A percentile compares a stretch with the other conserved stretches of the same genome.
These are phyloP conservation scores for Zoanthus solanderi DNA, from an alignment of 92 coral and sea anemone species.

Conservation along the genomic window DNA sequence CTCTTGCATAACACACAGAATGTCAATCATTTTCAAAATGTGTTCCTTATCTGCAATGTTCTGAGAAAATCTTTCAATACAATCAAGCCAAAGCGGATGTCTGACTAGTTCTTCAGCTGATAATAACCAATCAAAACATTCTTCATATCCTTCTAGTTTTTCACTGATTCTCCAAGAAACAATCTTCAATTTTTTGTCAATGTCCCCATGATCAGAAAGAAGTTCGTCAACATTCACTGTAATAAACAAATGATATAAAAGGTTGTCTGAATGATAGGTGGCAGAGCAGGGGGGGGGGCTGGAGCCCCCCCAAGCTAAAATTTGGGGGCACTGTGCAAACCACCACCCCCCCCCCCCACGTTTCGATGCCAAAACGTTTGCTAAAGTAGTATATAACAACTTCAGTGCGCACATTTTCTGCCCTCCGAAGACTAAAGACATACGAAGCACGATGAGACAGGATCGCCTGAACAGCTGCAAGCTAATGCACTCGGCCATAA, in stretches of 20 bases:
- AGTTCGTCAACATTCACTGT: conserved; percentile 59
- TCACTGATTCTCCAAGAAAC: conserved; percentile 64
- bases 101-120: conserved; percentile 76
- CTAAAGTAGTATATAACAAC: too few relatives aligned
- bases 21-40: conserved; percentile 73
- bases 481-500: too few relatives aligned
- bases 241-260: background rate
- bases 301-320: too few relatives aligned
- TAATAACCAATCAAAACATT: conserved; percentile 83
- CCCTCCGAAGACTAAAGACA: too few relatives aligned
- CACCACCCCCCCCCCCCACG: too few relatives aligned
- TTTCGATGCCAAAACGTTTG: too few relatives aligned
- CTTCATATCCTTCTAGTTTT: conserved; percentile 72
- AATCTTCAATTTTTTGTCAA: conserved; percentile 62
- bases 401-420: too few relatives aligned
- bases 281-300: too few relatives aligned
- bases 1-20: conserved; percentile 77
- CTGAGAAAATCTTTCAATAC: conserved; percentile 64
- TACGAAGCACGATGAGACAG: too few relatives aligned
- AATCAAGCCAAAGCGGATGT: conserved; percentile 73
- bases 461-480: too few relatives aligned
- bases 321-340: too few relatives aligned
- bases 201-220: conserved; percentile 60
- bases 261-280: too few relatives aligned
- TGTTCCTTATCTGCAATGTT: conserved; percentile 59